Conservation (phyloP, 1,140 invertebrate genomes). For the Ctenoplectra terminalis region DNA sequence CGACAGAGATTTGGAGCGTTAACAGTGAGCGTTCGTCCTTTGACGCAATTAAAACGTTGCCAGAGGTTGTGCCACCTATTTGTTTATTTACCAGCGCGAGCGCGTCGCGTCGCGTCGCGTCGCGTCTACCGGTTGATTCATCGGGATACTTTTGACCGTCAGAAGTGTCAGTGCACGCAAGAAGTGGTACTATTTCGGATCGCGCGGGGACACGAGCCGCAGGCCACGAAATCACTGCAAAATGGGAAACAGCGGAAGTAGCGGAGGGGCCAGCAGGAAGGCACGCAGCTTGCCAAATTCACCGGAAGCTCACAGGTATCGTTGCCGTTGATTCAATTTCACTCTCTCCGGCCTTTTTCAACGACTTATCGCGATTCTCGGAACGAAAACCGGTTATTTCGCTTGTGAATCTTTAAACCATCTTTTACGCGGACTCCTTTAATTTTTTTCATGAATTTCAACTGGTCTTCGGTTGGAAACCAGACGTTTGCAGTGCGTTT, state of each 20-base stretch:
- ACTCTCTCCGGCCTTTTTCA: not conserved
- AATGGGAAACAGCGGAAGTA: slow-evolving; percentile 85
- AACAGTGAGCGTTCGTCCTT: no score
- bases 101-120: not conserved
- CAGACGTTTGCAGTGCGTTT: not conserved
- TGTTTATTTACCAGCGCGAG: slow-evolving; percentile 41
- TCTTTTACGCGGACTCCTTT: no score
- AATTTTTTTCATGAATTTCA: not conserved
- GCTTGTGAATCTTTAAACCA: not conserved
- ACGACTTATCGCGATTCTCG: not conserved
- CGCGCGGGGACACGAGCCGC: not conserved
- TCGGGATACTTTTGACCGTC: slow-evolving; percentile 48
- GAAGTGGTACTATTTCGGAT: slow-evolving; percentile 33
- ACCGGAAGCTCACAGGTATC: slow-evolving; percentile 86
- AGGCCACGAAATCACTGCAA: not conserved
- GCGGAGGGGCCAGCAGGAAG: slow-evolving; percentile 79
- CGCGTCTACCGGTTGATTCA: slow-evolving; percentile 51
- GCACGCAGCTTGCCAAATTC: slow-evolving; percentile 87
- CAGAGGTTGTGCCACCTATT: not conserved
- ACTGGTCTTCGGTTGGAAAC: no score
- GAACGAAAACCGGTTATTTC: slow-evolving; percentile 10
- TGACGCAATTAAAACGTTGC: not conserved
- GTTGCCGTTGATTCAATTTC: slow-evolving; percentile 10
- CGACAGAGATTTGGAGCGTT: not conserved
- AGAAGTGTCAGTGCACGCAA: slow-evolving; percentile 39